Evolutionary conservation across 2,888 invertebrate species (phyloP).

Genomic region (Oconnorella tubifera): DNA sequence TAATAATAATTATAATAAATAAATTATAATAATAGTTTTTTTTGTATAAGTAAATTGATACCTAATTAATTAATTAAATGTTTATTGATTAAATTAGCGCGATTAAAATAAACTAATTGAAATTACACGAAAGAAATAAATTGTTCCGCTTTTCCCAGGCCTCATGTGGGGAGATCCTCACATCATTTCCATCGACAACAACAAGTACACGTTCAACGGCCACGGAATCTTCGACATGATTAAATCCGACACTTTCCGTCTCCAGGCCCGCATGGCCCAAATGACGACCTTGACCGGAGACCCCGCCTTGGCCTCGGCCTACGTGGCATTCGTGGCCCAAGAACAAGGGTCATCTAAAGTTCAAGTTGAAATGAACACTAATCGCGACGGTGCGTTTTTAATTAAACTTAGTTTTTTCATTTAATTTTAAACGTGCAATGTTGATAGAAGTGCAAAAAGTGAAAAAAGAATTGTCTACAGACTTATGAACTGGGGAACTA

Average conservation of each 20-base stretch:
- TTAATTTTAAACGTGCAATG: too few species aligned
- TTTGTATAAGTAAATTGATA: too few species aligned
- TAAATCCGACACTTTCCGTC: constrained; percentile 1
- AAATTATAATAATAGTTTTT: too few species aligned
- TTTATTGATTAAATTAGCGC: too few species aligned
- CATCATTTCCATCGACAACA: constrained; percentile 10
- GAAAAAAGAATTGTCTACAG: too few species aligned
- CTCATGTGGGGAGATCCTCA: constrained; percentile 20
- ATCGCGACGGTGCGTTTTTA: constrained; percentile 1
- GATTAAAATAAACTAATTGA: too few species aligned
- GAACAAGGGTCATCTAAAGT: constrained; percentile 2
- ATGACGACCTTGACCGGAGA: not conserved
- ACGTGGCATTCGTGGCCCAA: constrained; percentile 8
- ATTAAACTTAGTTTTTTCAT: too few species aligned
- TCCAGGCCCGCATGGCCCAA: constrained; percentile 11
- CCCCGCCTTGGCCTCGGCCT: constrained; percentile 3
- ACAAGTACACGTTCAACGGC: constrained; percentile 19
- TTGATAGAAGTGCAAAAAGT: too few species aligned
- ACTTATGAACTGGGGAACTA: too few species aligned
- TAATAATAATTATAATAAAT: too few species aligned
- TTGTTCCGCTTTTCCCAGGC: constrained; percentile 12
- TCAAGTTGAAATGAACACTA: constrained; percentile 6
- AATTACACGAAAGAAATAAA: too few species aligned
- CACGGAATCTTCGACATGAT: constrained; percentile 15
- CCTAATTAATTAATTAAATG: too few species aligned